Conservation (phyloP, 2,113 vertebrate species). For the Thymallus thymallus region DNA sequence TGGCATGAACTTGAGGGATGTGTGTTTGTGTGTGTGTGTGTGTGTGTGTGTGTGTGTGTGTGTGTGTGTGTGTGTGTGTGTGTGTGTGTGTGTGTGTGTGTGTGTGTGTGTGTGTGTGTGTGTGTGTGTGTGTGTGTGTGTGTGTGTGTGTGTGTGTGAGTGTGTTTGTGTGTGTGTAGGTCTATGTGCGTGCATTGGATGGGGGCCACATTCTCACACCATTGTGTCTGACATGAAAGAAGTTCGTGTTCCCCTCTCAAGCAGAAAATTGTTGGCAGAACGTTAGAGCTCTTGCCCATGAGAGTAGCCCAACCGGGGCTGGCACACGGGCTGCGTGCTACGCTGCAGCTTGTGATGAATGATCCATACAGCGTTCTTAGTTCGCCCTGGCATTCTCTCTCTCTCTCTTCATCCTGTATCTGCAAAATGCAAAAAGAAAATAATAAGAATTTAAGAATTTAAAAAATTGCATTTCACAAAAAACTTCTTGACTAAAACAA, state of each 20-base stretch:
- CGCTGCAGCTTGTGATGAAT: conserved; percentile 33
- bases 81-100: conserved; percentile 6
- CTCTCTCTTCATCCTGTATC: no score
- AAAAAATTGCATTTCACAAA: no score
- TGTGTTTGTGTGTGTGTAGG: not conserved
- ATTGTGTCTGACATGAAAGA: conserved; percentile 39
- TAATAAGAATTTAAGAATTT: no score
- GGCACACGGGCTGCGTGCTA: not conserved
- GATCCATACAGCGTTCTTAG: conserved; percentile 26
- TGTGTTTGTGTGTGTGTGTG: not conserved
- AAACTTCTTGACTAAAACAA: no score
- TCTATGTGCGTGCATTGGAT: conserved; percentile 14
- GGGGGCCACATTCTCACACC: conserved; percentile 27
- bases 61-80: not conserved
- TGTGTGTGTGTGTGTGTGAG: not conserved
- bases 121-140: not conserved
- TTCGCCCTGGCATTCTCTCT: no score
- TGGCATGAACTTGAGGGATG: not conserved
- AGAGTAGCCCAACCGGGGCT: not conserved
- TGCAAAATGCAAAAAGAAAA: no score
- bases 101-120: not conserved
- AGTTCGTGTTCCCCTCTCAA: conserved; percentile 28
- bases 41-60: conserved; percentile 1
- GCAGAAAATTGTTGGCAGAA: conserved; percentile 34
- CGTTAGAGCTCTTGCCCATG: not conserved